Evolutionary conservation across 2,113 vertebrate species (phyloP).

Genomic region (Cyanoramphus novaezelandiae): DNA sequence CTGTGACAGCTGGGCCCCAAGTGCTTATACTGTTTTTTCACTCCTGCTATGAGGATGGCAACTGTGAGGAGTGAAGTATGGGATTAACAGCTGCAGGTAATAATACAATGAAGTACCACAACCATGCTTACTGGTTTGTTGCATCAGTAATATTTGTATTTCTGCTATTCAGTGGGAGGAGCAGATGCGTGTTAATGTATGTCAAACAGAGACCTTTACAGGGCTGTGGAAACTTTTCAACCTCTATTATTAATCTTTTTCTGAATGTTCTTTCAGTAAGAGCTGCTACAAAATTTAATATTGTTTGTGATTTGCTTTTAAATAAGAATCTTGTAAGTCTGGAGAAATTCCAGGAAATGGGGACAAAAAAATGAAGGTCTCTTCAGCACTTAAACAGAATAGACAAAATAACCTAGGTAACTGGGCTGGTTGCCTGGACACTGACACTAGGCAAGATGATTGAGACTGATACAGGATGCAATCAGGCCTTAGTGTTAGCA

Average conservation of each 20-base stretch:
- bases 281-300: not conserved
- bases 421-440: constrained; percentile 51
- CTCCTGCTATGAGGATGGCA: not conserved
- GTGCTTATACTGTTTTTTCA: not conserved
- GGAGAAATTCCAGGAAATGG: not conserved
- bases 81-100: not conserved
- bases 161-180: not conserved
- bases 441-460: not conserved
- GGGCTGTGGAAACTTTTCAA: not conserved
- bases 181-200: not conserved
- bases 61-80: not conserved
- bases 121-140: not conserved
- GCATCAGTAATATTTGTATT: not conserved
- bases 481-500: constrained; percentile 18
- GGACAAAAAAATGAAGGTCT: not conserved
- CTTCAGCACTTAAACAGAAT: not conserved
- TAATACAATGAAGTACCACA: not conserved
- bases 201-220: not conserved
- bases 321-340: not conserved
- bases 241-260: not conserved
- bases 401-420: constrained; percentile 29
- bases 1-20: not conserved
- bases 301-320: not conserved
- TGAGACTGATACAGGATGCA: constrained; percentile 10
- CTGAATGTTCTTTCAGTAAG: not conserved